Percentiles rank a stretch among this genome's conserved stretches.
Conservation (phyloP, 1,140 invertebrate genomes). For the Atta colombica region DNA sequence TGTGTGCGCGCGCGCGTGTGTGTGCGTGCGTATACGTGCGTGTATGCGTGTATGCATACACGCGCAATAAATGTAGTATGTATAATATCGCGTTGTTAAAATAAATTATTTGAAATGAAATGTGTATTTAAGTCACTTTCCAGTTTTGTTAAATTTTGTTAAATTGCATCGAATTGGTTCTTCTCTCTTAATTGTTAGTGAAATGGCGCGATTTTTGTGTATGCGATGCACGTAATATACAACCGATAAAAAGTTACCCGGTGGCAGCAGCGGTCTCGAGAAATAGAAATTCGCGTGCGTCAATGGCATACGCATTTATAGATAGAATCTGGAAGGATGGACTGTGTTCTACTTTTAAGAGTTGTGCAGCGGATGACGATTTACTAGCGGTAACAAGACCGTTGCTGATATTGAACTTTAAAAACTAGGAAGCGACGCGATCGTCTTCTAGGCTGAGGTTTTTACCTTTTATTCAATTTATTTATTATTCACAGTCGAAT, state of each 20-base stretch:
- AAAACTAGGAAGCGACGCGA: slow-evolving; percentile 77
- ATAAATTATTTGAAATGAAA: not conserved
- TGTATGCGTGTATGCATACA: too few species aligned
- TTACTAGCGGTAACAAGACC: slow-evolving; percentile 76
- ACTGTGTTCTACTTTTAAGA: slow-evolving; percentile 83
- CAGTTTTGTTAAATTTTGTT: not conserved
- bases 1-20: too few species aligned
- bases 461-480: slow-evolving; percentile 3
- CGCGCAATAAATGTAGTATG: not conserved
- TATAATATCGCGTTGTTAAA: not conserved
- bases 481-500: not conserved
- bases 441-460: not conserved
- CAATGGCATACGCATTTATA: slow-evolving; percentile 77
- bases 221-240: slow-evolving; percentile 36
- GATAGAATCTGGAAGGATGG: slow-evolving; percentile 83
- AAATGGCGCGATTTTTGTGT: not conserved
- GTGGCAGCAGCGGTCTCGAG: slow-evolving; percentile 74
- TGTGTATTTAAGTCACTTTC: not conserved
- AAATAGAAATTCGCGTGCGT: slow-evolving; percentile 84
- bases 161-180: not conserved
- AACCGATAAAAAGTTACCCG: slow-evolving; percentile 36
- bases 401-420: slow-evolving; percentile 72
- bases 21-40: too few species aligned
- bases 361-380: slow-evolving; percentile 73
- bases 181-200: not conserved